Evolutionary conservation across 2,797 vertebrate genomes (phyloP).

Genomic region (Rhinatrema bivittatum): DNA sequence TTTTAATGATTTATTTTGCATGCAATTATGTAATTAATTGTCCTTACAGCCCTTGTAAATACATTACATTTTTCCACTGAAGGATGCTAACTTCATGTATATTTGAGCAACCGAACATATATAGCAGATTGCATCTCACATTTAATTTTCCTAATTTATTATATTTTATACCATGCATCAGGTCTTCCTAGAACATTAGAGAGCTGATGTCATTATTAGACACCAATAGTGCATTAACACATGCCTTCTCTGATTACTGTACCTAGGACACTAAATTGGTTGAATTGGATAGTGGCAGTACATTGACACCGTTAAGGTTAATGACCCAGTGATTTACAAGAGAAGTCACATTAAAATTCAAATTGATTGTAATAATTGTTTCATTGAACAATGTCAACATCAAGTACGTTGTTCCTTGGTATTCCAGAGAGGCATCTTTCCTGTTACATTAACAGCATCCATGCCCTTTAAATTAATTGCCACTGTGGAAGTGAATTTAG

Average conservation of each 20-base stretch:
- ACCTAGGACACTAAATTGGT: slow-evolving; percentile 59
- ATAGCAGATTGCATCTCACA: no score
- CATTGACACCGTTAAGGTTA: slow-evolving; percentile 68
- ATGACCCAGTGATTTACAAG: slow-evolving; percentile 72
- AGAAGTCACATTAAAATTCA: slow-evolving; percentile 66
- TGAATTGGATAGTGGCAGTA: slow-evolving; percentile 60
- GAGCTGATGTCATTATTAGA: slow-evolving; percentile 53
- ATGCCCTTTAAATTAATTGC: slow-evolving; percentile 7
- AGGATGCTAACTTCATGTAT: no score
- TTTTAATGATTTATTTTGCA: no score
- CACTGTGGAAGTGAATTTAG: background rate
- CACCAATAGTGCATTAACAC: slow-evolving; percentile 58
- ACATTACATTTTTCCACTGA: no score
- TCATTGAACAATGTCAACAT: slow-evolving; percentile 53
- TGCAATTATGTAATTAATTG: no score
- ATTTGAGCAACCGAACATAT: no score
- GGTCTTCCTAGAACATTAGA: slow-evolving; percentile 43
- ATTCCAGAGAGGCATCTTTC: slow-evolving; percentile 26
- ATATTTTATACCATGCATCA: slow-evolving; percentile 42
- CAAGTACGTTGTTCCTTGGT: slow-evolving; percentile 47
- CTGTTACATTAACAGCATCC: background rate
- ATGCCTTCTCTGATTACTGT: slow-evolving; percentile 52
- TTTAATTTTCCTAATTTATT: no score
- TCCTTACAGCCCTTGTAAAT: no score
- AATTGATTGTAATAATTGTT: slow-evolving; percentile 71